phyloP scores from a whole-genome alignment of 2,888 invertebrate genomes.

The Ophion ventricosus region DNA sequence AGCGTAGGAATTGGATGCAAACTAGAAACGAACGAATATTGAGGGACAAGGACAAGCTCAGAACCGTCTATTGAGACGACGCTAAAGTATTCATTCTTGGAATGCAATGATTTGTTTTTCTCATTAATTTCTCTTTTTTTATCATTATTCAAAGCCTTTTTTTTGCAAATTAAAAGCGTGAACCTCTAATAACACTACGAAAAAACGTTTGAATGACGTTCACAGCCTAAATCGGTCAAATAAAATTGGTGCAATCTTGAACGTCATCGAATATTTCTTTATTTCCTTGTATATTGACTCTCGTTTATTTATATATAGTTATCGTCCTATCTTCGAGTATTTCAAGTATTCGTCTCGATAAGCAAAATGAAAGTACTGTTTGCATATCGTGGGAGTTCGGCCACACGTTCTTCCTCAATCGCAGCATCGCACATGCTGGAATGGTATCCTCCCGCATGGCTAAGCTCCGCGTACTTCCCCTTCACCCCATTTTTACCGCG shows the following conservation, averaged over 20 bases:
- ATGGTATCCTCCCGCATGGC: slow-evolving; percentile 45
- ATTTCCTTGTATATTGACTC: slow-evolving; percentile 1
- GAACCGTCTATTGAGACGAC: too few relatives aligned
- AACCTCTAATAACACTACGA: too few relatives aligned
- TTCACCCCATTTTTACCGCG: neutral
- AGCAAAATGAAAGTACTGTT: slow-evolving; percentile 40
- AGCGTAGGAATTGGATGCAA: neutral
- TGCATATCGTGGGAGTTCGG: slow-evolving; percentile 39
- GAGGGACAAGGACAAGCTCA: too few relatives aligned
- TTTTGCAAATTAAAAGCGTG: too few relatives aligned
- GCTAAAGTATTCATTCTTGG: too few relatives aligned
- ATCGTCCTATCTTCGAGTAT: slow-evolving; percentile 3
- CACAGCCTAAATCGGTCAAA: too few relatives aligned
- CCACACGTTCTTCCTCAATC: slow-evolving; percentile 37
- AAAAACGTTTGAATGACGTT: too few relatives aligned
- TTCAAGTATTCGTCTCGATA: neutral
- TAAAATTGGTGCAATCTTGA: too few relatives aligned
- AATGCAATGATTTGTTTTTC: too few relatives aligned
- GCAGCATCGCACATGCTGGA: slow-evolving; percentile 19
- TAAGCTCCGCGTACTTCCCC: slow-evolving; percentile 33
- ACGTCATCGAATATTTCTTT: slow-evolving; percentile 1
- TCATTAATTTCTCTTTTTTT: too few relatives aligned
- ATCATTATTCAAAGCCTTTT: too few relatives aligned
- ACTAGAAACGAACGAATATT: slow-evolving; percentile 3
- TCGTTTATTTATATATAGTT: neutral